Conservation (phyloP, 2,888 invertebrate genomes). For the Acrobasis repandana region DNA sequence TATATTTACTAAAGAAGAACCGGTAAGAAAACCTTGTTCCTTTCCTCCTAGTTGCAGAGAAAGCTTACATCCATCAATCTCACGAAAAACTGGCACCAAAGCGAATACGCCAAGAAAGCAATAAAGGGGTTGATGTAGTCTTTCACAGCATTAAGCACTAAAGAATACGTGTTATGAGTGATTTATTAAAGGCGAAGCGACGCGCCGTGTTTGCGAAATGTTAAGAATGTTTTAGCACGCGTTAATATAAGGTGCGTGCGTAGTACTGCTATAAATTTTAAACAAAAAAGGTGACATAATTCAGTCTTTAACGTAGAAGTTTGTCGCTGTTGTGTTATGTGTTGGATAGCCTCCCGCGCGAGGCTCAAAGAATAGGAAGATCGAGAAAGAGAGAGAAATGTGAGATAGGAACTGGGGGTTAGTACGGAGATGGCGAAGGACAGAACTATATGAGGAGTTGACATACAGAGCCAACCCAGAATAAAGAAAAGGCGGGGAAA, state of each 20-base stretch:
- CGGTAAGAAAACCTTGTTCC: no score
- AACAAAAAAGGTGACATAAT: not conserved
- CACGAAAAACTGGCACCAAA: not conserved
- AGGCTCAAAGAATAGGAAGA: no score
- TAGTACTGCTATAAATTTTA: slow-evolving; percentile 9
- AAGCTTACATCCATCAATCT: no score
- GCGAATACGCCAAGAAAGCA: slow-evolving; percentile 13
- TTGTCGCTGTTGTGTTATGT: not conserved
- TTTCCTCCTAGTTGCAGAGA: no score
- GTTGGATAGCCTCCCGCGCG: not conserved
- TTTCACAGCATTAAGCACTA: slow-evolving; percentile 14
- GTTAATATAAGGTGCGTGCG: not conserved
- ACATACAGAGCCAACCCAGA: no score
- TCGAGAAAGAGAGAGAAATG: no score
- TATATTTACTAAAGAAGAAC: no score
- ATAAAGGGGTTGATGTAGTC: slow-evolving; percentile 17
- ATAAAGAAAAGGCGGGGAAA: no score
- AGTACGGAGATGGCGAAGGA: no score
- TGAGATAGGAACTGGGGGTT: no score
- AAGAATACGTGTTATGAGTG: slow-evolving; percentile 26
- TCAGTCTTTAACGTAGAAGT: not conserved
- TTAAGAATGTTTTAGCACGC: not conserved
- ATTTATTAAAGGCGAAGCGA: slow-evolving; percentile 23
- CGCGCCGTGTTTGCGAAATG: slow-evolving; percentile 29
- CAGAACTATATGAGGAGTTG: no score